A percentile compares a stretch with the other conserved stretches of the same genome.
These are phyloP conservation scores for Lota lota DNA, from an alignment of 2,113 vertebrate genomes.

Conservation along the genomic window DNA sequence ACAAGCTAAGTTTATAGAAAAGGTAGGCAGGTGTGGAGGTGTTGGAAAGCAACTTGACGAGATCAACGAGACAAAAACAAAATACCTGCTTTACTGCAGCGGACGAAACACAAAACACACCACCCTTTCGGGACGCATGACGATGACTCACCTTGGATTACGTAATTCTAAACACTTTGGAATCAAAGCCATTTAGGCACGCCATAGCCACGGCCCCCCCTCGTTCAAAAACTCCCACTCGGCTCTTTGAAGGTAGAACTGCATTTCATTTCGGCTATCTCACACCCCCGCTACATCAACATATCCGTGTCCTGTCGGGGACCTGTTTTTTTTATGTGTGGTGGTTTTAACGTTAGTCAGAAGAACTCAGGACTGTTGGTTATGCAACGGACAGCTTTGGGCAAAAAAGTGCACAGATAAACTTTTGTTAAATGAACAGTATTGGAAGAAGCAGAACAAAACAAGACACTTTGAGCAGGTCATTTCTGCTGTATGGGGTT, in stretches of 20 bases:
- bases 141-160: slow-evolving; percentile 53
- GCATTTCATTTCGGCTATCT: neutral
- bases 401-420: slow-evolving; percentile 4
- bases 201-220: slow-evolving; percentile 38
- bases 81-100: no score
- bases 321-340: neutral
- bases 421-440: slow-evolving; percentile 21
- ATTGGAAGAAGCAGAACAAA: slow-evolving; percentile 1
- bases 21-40: no score
- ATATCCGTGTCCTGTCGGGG: slow-evolving; percentile 18
- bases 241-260: slow-evolving; percentile 44
- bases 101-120: no score
- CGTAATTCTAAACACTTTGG: slow-evolving; percentile 46
- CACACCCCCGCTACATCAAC: slow-evolving; percentile 23
- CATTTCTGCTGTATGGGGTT: no score
- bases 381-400: slow-evolving; percentile 51
- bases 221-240: slow-evolving; percentile 48
- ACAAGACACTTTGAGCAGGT: neutral
- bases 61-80: no score
- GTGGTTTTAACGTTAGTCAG: slow-evolving; percentile 11
- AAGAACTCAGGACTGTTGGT: slow-evolving; percentile 40
- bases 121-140: slow-evolving; percentile 7
- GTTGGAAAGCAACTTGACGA: no score
- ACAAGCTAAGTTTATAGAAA: no score
- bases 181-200: slow-evolving; percentile 9